Conservation (phyloP, 2,113 vertebrate genomes). For the Oryctolagus cuniculus region DNA sequence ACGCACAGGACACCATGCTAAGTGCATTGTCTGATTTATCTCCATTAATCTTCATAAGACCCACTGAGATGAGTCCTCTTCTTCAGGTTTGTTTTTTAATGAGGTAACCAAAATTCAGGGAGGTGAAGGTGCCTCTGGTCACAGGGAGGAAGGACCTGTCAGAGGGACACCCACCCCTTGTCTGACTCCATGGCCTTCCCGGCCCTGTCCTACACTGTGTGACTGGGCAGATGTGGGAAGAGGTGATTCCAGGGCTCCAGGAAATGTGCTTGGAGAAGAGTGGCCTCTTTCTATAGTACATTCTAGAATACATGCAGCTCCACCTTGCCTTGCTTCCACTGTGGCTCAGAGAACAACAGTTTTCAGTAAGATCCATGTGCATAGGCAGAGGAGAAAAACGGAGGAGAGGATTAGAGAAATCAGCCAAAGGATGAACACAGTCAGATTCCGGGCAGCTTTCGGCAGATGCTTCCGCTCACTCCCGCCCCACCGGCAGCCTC, state of each 20-base stretch:
- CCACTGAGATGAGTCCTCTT: background rate
- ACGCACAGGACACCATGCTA: background rate
- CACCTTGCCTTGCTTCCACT: background rate
- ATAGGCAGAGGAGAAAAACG: background rate
- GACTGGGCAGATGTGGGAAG: accelerated
- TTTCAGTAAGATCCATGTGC: background rate
- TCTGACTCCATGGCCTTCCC: accelerated
- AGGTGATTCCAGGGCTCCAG: background rate
- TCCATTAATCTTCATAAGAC: constrained; percentile 14
- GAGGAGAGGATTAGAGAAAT: background rate
- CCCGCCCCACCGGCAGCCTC: no score
- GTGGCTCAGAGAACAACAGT: background rate
- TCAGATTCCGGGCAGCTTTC: no score
- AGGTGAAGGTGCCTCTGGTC: background rate
- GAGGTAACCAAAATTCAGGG: background rate
- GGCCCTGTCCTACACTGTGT: accelerated
- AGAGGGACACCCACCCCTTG: background rate
- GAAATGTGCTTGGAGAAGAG: background rate
- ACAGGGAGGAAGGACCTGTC: accelerated
- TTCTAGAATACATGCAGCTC: background rate
- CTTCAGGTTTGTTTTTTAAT: background rate
- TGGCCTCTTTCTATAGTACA: background rate
- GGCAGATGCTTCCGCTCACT: accelerated
- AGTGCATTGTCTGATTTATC: constrained; percentile 19
- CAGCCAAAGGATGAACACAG: background rate